Conservation (phyloP, 2,797 vertebrate genomes). For the Microtus obscurus region DNA sequence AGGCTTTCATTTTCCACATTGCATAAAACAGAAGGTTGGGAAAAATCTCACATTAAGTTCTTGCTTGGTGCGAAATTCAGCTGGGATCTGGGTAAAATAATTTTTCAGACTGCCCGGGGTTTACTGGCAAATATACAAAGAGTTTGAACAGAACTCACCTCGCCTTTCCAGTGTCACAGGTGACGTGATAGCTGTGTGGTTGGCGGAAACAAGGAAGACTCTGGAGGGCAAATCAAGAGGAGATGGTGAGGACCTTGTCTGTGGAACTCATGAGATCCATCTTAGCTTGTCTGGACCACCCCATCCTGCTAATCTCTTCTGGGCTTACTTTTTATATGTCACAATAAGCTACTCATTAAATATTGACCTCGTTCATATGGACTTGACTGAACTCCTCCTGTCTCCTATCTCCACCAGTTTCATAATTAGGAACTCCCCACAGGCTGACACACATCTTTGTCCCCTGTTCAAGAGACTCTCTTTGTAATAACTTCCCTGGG, state of each 20-base stretch:
- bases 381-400: neutral
- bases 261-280: neutral
- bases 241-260: slow-evolving; percentile 25
- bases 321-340: neutral
- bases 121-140: neutral
- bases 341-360: neutral
- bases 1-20: neutral
- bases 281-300: neutral
- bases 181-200: neutral
- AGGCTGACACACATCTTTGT: neutral
- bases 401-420: neutral
- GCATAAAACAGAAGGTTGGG: neutral
- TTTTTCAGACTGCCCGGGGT: neutral
- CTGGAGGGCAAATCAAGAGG: slow-evolving; percentile 53
- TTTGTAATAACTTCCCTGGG: neutral
- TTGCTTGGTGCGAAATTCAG: neutral
- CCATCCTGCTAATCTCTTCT: neutral
- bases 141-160: slow-evolving; percentile 64
- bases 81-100: neutral
- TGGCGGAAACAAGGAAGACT: neutral
- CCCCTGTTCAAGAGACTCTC: neutral
- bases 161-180: neutral
- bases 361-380: neutral
- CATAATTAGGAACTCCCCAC: neutral
- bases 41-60: neutral